Base-by-base conservation (phyloP, 2,113 vertebrate genomes). In the Labrus mixtus region DNA sequence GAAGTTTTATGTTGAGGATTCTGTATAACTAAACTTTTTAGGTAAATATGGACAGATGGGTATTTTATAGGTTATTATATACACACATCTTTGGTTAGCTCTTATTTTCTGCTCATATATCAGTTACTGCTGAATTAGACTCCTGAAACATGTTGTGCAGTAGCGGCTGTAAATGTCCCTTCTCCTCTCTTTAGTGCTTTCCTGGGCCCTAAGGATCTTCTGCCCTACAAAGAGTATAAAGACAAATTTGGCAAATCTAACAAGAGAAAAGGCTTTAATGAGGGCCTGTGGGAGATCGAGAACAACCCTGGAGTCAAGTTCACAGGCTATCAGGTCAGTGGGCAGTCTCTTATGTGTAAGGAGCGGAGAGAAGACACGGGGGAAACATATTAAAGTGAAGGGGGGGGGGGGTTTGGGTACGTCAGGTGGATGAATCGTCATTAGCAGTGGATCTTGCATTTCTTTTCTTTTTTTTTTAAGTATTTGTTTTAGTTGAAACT, bases 191-290 rank as follows among this genome's bases (percentile, higher is more conserved):
- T 23, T 87, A 99, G 97, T 51, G 97, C 97, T 0, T 99, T 99
- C 91, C 92, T 99, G 87, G 97, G 97, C 43, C 96, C 97, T 39
- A 99, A 98, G 93, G 97, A 99, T 91, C 96, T 99, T 81, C 97
- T 99, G 73, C 97, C 97, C 2, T 99, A 99, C 84, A 98, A 97
- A 90, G 97, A 99, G 87, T 98, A 98, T 81, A 99, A 99, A 95
- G 97, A 99, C 90, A 99, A 99, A 88, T 98, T 99, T 94, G 97
- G 97, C 67, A 99, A 99, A 79, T 98, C 97, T 3, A 98, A 98
- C 93, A 98, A 99, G 91, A 95, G 97, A 92, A 99, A 99, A 97
- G 97, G 97, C 74, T 99, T 99, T 92, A 99, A 99, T 50, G 97
- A 99, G 95, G 97, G 97, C 77, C 94, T 98, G 80, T 99, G 97